Conservation (phyloP, 1,140 invertebrate genomes). For the Drosophila pectinifera region DNA sequence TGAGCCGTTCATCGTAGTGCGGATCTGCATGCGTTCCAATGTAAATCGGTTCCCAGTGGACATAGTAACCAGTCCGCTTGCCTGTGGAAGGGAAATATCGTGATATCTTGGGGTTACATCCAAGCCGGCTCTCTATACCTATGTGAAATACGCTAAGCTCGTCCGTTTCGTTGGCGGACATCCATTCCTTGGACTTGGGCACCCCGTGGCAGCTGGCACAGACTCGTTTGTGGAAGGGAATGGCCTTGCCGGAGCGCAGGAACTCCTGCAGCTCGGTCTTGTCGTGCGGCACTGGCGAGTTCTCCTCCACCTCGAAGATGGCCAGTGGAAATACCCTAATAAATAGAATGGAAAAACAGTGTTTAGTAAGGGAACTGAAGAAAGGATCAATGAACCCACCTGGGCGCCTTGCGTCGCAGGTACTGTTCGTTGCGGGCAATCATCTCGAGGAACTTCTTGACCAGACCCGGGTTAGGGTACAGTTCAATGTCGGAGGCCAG, state of each 20-base stretch:
- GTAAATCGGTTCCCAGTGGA: constrained; percentile 96
- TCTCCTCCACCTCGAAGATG: constrained; percentile 83
- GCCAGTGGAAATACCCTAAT: constrained; percentile 81
- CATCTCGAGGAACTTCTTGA: constrained; percentile 92
- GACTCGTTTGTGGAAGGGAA: constrained; percentile 96
- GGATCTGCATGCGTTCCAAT: constrained; percentile 95
- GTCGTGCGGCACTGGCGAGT: constrained; percentile 88
- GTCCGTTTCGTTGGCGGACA: constrained; percentile 88
- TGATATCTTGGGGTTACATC: fast-evolving
- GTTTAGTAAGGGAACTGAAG: background rate
- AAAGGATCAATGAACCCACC: constrained; percentile 45
- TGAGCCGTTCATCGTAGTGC: constrained; percentile 94
- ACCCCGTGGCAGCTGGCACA: constrained; percentile 95
- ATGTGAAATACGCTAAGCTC: constrained; percentile 92
- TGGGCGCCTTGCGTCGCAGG: constrained; percentile 85
- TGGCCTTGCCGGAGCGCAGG: constrained; percentile 91
- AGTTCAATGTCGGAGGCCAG: constrained; percentile 95
- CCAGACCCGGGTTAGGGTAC: constrained; percentile 92
- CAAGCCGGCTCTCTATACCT: constrained; percentile 86
- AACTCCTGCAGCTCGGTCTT: constrained; percentile 91
- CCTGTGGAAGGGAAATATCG: constrained; percentile 82
- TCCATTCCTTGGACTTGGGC: constrained; percentile 93
- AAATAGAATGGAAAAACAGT: no score
- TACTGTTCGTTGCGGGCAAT: constrained; percentile 89
- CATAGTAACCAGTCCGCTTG: constrained; percentile 91